Conservation (phyloP, 2,797 vertebrate species). For the Champsocephalus gunnari region DNA sequence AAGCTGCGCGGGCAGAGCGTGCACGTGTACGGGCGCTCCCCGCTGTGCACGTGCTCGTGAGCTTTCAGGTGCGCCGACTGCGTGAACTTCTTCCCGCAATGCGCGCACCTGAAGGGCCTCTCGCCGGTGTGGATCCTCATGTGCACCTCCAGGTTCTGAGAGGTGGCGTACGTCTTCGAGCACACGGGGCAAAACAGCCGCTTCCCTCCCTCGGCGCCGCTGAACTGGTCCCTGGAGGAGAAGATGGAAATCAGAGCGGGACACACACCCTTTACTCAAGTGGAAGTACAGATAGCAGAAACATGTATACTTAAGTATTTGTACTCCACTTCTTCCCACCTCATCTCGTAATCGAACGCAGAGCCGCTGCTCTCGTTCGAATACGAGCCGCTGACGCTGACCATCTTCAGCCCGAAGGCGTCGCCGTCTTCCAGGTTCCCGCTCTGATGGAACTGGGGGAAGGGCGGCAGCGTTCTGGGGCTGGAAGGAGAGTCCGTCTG, state of each 20-base stretch:
- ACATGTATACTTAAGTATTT: too few species aligned
- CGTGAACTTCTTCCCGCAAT: constrained; percentile 81
- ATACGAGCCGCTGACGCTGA: constrained; percentile 59
- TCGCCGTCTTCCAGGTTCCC: constrained; percentile 40
- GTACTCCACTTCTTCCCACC: too few species aligned
- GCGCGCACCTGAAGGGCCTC: constrained; percentile 74
- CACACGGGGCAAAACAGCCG: constrained; percentile 70
- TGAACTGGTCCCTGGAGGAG: constrained; percentile 50
- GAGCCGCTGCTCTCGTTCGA: constrained; percentile 58
- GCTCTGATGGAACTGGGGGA: constrained; percentile 46
- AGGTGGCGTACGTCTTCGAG: constrained; percentile 69
- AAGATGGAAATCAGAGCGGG: too few species aligned
- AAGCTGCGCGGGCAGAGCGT: constrained; percentile 69
- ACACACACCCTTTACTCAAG: too few species aligned
- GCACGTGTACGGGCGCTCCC: constrained; percentile 69
- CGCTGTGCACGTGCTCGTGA: constrained; percentile 72
- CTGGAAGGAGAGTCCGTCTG: constrained; percentile 30
- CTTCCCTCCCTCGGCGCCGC: constrained; percentile 8
- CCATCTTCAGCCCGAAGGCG: constrained; percentile 65
- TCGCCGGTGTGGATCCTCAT: constrained; percentile 80
- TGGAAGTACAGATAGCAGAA: too few species aligned
- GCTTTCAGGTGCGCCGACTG: constrained; percentile 81
- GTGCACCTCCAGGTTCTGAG: constrained; percentile 79
- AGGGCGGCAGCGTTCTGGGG: constrained; percentile 16
- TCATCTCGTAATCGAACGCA: constrained; percentile 55